Evolutionary conservation across 2,113 vertebrate species (phyloP), one percentile per base, ranked within the genome.

Genomic region (Pipa parva): DNA sequence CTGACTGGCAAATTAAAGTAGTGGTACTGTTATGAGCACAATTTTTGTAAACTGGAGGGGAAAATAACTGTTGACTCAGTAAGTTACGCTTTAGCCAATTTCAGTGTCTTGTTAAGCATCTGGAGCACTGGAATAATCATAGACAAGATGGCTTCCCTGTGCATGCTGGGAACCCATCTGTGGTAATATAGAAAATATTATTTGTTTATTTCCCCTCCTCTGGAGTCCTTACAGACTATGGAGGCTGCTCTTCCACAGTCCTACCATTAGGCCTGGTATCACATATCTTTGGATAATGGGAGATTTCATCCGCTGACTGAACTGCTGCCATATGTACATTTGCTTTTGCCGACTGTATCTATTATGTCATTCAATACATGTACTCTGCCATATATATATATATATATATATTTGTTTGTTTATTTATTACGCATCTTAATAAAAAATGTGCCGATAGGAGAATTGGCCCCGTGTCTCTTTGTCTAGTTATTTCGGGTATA

Each of bases 391-490:
- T 59, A 69, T 66, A 57, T 68, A 13, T 78, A 10, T 10, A 77
- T 77, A 74, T 78, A 80, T 75, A 74, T 89, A 83, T 90, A 90
- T 90, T 83, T 88, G 88, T 90, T 89, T 91, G 85, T 87, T 90
- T 90, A 90, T 90, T 90, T 91, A 90, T 91, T 87, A 89, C 55
- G 82, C 83, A 82, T 88, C 89, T 87, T 91, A 91, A 90, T 90
- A 87, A 90, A 89, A 89, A 90, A 88, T 84, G 84, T 89, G 86
- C 87, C 87, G 77, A 81, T 63, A 63, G 65, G 78, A 73, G 64
- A 5, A 42, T 80, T 66, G 39, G 17, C 17, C 54, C 54, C 24
- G 39, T 5, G 39, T 5, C 13, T 1, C 0, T 0, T 12, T 24
- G 62, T 9, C 29, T 66, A 20, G 29, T 10, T 31, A 31, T n/a